Conservation (phyloP, 2,888 invertebrate species). For the Pterostichus madidus region DNA sequence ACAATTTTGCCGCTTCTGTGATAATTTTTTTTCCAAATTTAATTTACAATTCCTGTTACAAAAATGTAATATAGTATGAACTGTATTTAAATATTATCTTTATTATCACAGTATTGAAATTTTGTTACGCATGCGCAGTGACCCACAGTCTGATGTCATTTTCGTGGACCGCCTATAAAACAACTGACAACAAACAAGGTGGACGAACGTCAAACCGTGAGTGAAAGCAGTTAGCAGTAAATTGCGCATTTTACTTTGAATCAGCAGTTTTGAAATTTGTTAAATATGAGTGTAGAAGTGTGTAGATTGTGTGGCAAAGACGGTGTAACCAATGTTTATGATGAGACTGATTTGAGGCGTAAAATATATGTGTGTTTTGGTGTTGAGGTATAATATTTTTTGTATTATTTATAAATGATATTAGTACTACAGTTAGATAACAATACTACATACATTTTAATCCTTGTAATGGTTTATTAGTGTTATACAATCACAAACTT, state of each 20-base stretch:
- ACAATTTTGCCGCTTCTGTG: neutral
- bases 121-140: neutral
- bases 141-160: neutral
- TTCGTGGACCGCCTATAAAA: conserved; percentile 18
- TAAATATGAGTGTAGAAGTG: neutral
- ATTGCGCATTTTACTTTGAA: neutral
- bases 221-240: neutral
- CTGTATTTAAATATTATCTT: neutral
- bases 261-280: neutral
- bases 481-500: neutral
- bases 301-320: conserved; percentile 61
- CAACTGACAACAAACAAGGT: conserved; percentile 24
- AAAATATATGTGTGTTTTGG: conserved; percentile 58
- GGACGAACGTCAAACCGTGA: conserved; percentile 5
- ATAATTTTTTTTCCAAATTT: neutral
- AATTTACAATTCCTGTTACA: neutral
- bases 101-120: conserved; percentile 22
- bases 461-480: too few relatives aligned
- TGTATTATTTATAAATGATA: neutral
- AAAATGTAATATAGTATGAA: neutral
- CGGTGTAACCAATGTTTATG: conserved; percentile 39
- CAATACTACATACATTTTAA: neutral
- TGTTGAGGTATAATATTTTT: conserved; percentile 43
- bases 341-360: conserved; percentile 11
- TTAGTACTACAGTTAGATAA: neutral